These are phyloP conservation scores for Calameuta idolon DNA, from an alignment of 2,888 invertebrate genomes.

Conservation along the genomic window DNA sequence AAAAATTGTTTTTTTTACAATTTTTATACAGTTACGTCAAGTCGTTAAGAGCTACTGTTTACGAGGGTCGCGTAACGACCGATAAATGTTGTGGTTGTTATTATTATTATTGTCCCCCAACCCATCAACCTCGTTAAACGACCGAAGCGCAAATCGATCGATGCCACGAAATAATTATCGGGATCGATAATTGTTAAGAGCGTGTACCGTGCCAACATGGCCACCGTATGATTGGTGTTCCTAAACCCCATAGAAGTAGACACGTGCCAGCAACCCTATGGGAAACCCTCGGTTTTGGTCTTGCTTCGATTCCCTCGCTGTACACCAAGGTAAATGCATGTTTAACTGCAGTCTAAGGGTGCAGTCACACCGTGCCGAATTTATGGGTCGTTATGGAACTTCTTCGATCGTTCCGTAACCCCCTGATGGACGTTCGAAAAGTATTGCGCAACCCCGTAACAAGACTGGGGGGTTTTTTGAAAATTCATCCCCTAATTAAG, in stretches of 20 bases:
- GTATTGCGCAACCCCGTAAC: not conserved
- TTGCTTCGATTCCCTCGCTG: not conserved
- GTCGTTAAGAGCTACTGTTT: not conserved
- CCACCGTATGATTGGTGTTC: constrained; percentile 1
- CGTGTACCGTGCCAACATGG: not conserved
- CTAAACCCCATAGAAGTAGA: not conserved
- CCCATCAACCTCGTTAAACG: not conserved
- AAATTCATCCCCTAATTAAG: not conserved
- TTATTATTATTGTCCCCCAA: not conserved
- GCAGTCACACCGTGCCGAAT: not conserved
- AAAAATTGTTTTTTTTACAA: not conserved
- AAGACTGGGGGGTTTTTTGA: not conserved
- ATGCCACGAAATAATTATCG: constrained; percentile 2
- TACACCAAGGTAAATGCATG: not conserved
- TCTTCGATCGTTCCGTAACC: not conserved
- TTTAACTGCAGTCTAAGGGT: not conserved
- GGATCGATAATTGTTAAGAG: not conserved
- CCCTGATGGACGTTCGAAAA: not conserved
- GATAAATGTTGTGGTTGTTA: not conserved
- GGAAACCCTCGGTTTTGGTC: constrained; percentile 3
- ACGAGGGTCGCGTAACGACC: not conserved
- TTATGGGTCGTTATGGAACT: not conserved
- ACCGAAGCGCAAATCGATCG: not conserved
- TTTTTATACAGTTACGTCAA: not conserved
- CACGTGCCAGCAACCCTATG: not conserved